Conservation (phyloP, 2,113 vertebrate species). For the Halichoerus grypus region DNA sequence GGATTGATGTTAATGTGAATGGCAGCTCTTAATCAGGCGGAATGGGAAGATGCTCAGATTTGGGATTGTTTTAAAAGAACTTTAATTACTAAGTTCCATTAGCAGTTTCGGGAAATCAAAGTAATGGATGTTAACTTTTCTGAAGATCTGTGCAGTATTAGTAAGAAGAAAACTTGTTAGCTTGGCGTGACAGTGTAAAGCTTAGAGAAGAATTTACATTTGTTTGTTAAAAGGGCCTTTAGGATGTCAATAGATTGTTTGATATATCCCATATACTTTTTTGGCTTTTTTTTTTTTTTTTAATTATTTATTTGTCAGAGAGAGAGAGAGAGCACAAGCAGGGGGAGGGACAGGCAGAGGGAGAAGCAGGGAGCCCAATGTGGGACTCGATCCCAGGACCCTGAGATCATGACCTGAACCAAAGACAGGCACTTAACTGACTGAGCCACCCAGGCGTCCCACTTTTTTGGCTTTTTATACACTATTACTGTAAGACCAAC, state of each 20-base stretch:
- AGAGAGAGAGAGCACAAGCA: neutral
- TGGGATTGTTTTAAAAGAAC: slow-evolving; percentile 63
- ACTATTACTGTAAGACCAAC: neutral
- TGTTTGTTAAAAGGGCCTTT: slow-evolving; percentile 18
- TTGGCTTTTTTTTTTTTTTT: neutral
- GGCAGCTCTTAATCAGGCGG: neutral
- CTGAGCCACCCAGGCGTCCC: neutral
- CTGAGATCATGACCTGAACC: neutral
- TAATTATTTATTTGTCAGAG: neutral
- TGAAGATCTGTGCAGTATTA: slow-evolving; percentile 41
- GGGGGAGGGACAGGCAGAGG: neutral
- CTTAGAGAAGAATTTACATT: slow-evolving; percentile 17
- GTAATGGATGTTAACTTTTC: slow-evolving; percentile 56
- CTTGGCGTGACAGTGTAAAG: neutral
- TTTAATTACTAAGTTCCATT: slow-evolving; percentile 68
- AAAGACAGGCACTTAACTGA: neutral
- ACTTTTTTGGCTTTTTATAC: neutral
- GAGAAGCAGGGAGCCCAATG: neutral
- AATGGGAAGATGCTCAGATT: neutral
- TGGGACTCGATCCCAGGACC: neutral
- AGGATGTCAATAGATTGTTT: neutral
- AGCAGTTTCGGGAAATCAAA: slow-evolving; percentile 71
- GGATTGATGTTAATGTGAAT: neutral
- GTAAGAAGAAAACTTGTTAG: neutral
- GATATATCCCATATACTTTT: neutral